These are phyloP conservation scores for Galendromus occidentalis DNA, from an alignment of 1,140 invertebrate genomes.

Conservation along the genomic window DNA sequence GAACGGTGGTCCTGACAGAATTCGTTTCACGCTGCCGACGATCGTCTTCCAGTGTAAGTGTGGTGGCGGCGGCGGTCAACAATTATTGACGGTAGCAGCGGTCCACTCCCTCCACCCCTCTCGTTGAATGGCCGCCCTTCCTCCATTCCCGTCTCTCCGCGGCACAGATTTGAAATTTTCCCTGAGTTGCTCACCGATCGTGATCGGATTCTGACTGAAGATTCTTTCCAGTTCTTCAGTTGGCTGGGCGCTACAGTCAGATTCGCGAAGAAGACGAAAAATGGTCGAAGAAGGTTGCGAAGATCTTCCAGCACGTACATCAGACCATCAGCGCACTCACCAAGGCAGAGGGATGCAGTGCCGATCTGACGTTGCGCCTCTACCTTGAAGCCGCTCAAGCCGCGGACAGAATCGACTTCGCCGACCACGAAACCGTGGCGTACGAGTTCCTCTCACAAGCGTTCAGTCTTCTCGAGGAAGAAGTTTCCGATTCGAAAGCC, in stretches of 20 bases:
- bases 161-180: no score
- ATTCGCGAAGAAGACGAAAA: slow-evolving; percentile 51
- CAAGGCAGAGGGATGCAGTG: slow-evolving; percentile 59
- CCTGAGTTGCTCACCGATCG: no score
- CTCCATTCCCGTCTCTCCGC: no score
- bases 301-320: slow-evolving; percentile 59
- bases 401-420: slow-evolving; percentile 73
- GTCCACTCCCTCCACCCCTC: no score
- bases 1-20: slow-evolving; percentile 60
- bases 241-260: slow-evolving; percentile 9
- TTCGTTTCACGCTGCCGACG: slow-evolving; percentile 80
- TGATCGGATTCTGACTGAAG: no score
- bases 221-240: background rate
- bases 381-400: slow-evolving; percentile 86
- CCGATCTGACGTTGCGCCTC: slow-evolving; percentile 73
- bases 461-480: slow-evolving; percentile 93
- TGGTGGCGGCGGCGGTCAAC: background rate
- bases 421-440: slow-evolving; percentile 83
- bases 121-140: no score
- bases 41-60: slow-evolving; percentile 55
- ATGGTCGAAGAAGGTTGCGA: slow-evolving; percentile 95
- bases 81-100: no score
- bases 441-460: slow-evolving; percentile 97
- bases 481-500: slow-evolving; percentile 91
- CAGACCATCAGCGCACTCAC: slow-evolving; percentile 77